Evolutionary conservation across 2,113 vertebrate genomes (phyloP).

Genomic region (Neomonachus schauinslandi): DNA sequence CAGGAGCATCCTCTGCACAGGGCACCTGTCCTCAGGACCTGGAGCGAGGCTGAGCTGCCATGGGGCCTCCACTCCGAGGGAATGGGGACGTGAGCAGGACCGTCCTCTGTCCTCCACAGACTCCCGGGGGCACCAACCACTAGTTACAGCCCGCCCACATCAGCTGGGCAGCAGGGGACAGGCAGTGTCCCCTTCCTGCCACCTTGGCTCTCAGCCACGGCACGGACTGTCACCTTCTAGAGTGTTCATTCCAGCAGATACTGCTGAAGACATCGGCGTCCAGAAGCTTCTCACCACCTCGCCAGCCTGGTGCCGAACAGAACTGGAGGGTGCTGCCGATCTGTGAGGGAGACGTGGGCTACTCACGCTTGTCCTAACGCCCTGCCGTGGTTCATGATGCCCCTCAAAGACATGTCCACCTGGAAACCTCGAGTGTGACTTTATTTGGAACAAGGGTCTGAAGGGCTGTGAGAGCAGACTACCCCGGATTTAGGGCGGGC

Average conservation of each 20-base stretch:
- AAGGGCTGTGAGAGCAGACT: background rate
- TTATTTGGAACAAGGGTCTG: background rate
- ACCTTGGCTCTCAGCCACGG: background rate
- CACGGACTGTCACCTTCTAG: background rate
- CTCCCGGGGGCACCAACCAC: background rate
- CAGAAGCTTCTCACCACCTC: background rate
- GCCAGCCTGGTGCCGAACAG: background rate
- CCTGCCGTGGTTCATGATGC: background rate
- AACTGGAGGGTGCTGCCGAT: rapidly evolving
- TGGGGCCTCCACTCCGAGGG: background rate
- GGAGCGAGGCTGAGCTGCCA: background rate
- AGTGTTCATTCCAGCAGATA: rapidly evolving
- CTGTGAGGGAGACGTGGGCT: rapidly evolving
- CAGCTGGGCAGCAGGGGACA: background rate
- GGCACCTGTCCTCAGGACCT: too few species aligned
- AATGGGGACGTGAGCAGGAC: background rate
- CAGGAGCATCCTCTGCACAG: background rate
- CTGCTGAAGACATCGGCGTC: background rate
- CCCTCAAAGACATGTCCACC: background rate
- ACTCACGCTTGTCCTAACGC: rapidly evolving
- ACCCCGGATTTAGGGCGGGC: background rate
- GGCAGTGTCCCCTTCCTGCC: background rate
- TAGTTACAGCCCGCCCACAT: background rate
- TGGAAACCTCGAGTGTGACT: background rate
- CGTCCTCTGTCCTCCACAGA: background rate